phyloP scores from a whole-genome alignment of 37 sponge, comb jelly and placozoan genomes.

The Diacarnus erythraeanus region DNA sequence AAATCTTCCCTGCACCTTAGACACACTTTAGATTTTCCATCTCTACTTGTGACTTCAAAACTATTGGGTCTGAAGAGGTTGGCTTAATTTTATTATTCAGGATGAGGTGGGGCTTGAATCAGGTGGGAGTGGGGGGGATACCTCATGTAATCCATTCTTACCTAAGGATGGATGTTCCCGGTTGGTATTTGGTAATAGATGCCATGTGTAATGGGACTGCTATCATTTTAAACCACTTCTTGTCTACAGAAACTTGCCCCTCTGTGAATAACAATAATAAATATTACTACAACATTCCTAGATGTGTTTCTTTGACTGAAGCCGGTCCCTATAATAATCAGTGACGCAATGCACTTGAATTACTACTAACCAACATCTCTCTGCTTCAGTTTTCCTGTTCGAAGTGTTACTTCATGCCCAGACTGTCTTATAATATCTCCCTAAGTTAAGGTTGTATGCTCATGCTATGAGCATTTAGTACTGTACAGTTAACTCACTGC shows the following conservation, averaged over 20 bases:
- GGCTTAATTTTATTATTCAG: neutral
- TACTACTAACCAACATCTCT: conserved; percentile 6
- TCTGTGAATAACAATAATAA: neutral
- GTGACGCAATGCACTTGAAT: neutral
- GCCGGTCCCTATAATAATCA: neutral
- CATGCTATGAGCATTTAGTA: neutral
- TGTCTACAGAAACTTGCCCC: neutral
- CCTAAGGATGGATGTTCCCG: conserved; percentile 28
- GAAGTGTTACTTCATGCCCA: conserved; percentile 17
- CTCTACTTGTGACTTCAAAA: conserved; percentile 32
- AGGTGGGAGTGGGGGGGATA: neutral
- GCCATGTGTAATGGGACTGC: conserved; percentile 7
- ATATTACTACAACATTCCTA: too few species aligned
- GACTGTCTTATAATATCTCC: neutral
- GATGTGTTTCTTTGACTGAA: too few species aligned
- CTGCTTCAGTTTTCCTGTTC: neutral
- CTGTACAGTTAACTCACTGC: conserved; percentile 27
- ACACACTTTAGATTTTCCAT: conserved; percentile 29
- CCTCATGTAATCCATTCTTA: neutral
- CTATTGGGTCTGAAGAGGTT: conserved; percentile 20
- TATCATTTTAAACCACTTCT: neutral
- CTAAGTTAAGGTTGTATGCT: neutral
- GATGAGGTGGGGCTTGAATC: neutral
- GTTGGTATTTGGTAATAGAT: conserved; percentile 13
- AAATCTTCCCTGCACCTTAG: conserved; percentile 11